These are phyloP conservation scores for Emydocephalus ijimae DNA, from an alignment of 2,113 vertebrate genomes.

Conservation along the genomic window DNA sequence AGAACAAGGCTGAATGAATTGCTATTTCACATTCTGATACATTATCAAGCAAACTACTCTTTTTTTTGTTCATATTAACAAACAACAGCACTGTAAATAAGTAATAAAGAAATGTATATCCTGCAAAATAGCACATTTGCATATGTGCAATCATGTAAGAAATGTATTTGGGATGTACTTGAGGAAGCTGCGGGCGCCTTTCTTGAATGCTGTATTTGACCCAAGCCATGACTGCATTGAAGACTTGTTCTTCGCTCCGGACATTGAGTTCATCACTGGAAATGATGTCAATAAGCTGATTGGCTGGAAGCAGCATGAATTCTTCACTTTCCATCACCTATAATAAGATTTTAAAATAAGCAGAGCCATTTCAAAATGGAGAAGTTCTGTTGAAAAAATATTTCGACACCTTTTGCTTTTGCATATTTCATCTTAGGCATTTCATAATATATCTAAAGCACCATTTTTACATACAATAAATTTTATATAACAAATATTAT, in stretches of 20 bases:
- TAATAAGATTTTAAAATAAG: not conserved
- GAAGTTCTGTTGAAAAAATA: not conserved
- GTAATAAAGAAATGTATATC: not conserved
- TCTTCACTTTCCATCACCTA: conserved; percentile 99
- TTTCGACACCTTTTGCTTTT: not conserved
- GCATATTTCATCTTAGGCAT: not conserved
- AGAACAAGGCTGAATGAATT: not conserved
- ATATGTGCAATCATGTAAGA: not conserved
- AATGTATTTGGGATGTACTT: conserved; percentile 70
- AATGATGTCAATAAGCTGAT: conserved; percentile 98
- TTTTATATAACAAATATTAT: not conserved
- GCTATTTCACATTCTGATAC: not conserved
- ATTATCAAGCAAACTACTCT: not conserved
- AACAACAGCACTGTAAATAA: not conserved
- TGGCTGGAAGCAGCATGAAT: conserved; percentile 97
- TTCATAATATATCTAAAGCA: not conserved
- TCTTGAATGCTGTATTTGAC: conserved; percentile 99
- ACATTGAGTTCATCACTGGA: conserved; percentile 98
- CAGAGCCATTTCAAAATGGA: not conserved
- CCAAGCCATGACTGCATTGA: conserved; percentile 98
- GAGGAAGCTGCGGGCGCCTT: conserved; percentile 90
- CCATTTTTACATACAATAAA: not conserved
- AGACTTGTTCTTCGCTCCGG: conserved; percentile 97
- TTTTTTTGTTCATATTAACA: not conserved
- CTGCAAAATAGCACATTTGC: not conserved